Evolutionary conservation across 2,888 invertebrate species (phyloP).

Genomic region (Rugalucina vietnamica): DNA sequence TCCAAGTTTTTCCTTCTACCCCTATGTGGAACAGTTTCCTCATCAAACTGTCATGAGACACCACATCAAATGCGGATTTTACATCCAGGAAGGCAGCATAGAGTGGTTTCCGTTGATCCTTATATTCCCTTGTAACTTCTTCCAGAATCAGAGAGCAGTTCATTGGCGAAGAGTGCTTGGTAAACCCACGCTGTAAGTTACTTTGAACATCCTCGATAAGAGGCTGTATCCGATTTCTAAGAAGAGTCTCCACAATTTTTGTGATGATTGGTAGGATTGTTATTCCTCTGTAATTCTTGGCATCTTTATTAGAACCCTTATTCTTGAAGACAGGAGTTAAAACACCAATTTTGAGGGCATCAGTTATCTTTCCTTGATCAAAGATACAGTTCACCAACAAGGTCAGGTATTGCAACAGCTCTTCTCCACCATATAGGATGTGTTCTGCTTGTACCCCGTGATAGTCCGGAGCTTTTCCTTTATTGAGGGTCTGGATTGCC

Average conservation of each 20-base stretch:
- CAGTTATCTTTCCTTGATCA: not conserved
- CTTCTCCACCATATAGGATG: not conserved
- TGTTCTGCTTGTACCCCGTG: not conserved
- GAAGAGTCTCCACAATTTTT: not conserved
- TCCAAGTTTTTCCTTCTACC: not conserved
- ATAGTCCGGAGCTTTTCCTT: not conserved
- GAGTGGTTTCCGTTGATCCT: not conserved
- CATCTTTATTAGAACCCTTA: not conserved
- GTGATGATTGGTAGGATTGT: not conserved
- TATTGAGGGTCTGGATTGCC: not conserved
- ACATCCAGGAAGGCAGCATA: not conserved
- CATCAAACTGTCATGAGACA: not conserved
- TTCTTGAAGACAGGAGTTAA: not conserved
- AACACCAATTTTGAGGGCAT: not conserved
- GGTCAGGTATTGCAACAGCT: not conserved
- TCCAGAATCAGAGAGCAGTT: not conserved
- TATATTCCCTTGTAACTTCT: not conserved
- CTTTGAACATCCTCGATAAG: not conserved
- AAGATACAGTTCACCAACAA: not conserved
- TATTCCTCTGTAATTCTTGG: not conserved
- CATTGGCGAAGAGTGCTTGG: not conserved
- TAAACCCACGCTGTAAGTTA: not conserved
- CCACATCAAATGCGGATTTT: not conserved
- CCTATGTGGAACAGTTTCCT: not conserved
- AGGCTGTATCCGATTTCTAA: not conserved